These are phyloP conservation scores for Pyrocephalus nanus DNA, from an alignment of 2,797 vertebrate species.

Conservation along the genomic window DNA sequence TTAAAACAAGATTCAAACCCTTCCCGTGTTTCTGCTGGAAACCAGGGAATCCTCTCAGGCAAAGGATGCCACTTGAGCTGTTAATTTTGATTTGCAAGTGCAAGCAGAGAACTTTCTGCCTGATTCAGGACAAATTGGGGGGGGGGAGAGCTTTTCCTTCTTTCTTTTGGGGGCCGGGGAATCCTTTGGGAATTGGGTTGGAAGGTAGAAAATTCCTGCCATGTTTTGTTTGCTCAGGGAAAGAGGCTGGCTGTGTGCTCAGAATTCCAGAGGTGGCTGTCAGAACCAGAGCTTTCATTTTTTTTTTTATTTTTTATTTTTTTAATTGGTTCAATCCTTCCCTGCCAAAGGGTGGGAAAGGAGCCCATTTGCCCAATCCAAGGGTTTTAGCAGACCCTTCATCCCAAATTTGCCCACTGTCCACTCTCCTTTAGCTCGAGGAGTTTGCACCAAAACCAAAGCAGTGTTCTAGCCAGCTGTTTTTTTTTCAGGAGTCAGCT, in stretches of 20 bases:
- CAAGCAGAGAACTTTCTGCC: conserved; percentile 5
- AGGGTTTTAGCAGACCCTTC: neutral
- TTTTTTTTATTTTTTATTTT: no score
- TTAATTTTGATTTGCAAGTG: neutral
- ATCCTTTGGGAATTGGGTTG: neutral
- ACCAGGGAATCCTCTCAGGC: neutral
- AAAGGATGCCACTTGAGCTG: neutral
- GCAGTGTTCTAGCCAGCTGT: conserved; percentile 67
- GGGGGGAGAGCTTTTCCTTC: neutral
- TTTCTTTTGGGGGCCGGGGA: conserved; percentile 15
- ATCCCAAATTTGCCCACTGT: conserved; percentile 59
- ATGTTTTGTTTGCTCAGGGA: conserved; percentile 7
- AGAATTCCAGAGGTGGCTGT: conserved; percentile 61
- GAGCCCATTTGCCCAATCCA: neutral
- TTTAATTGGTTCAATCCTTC: neutral
- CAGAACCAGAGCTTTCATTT: neutral
- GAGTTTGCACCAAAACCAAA: conserved; percentile 19
- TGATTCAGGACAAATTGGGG: neutral
- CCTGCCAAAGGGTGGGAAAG: neutral
- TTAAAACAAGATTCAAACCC: conserved; percentile 23
- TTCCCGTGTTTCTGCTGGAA: conserved; percentile 34
- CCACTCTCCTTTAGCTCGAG: neutral
- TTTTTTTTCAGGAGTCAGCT: conserved; percentile 68
- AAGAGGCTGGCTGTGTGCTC: conserved; percentile 71
- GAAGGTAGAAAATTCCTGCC: neutral